These are phyloP conservation scores for Eupithecia inturbata DNA, from an alignment of 2,888 invertebrate genomes.

Conservation along the genomic window DNA sequence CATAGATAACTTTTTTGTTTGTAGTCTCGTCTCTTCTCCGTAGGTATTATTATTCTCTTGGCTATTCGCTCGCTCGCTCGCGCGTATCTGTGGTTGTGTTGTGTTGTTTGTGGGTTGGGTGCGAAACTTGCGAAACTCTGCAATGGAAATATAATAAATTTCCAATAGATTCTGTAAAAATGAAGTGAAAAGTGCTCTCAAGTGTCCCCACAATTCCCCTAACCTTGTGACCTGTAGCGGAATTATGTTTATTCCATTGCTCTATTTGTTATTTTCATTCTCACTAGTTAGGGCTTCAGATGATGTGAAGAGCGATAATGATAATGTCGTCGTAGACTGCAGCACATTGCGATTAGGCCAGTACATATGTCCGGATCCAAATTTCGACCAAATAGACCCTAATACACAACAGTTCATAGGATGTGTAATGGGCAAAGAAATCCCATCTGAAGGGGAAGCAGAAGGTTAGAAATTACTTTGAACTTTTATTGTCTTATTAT, in stretches of 20 bases:
- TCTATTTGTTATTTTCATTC: conserved; percentile 53
- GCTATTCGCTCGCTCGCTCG: too few species aligned
- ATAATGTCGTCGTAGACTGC: conserved; percentile 84
- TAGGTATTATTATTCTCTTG: too few species aligned
- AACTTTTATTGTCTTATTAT: background rate
- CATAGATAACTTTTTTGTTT: too few species aligned
- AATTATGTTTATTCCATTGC: conserved; percentile 27
- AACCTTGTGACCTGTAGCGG: background rate
- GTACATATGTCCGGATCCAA: conserved; percentile 92
- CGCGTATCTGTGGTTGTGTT: background rate
- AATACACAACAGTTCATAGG: conserved; percentile 94
- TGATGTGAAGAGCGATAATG: conserved; percentile 61
- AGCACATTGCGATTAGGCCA: conserved; percentile 90
- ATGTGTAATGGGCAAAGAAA: conserved; percentile 85
- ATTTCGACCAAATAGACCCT: conserved; percentile 91
- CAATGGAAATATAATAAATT: background rate
- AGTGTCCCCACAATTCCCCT: background rate
- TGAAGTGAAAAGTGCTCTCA: conserved; percentile 1
- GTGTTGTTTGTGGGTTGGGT: background rate
- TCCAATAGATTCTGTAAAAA: background rate
- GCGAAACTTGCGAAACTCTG: background rate
- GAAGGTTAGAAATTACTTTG: conserved; percentile 82
- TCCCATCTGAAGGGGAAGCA: conserved; percentile 89
- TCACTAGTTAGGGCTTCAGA: conserved; percentile 59
- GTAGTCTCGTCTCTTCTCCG: too few species aligned